These are phyloP conservation scores for Chelon auratus DNA, from an alignment of 2,797 vertebrate genomes.

Conservation along the genomic window DNA sequence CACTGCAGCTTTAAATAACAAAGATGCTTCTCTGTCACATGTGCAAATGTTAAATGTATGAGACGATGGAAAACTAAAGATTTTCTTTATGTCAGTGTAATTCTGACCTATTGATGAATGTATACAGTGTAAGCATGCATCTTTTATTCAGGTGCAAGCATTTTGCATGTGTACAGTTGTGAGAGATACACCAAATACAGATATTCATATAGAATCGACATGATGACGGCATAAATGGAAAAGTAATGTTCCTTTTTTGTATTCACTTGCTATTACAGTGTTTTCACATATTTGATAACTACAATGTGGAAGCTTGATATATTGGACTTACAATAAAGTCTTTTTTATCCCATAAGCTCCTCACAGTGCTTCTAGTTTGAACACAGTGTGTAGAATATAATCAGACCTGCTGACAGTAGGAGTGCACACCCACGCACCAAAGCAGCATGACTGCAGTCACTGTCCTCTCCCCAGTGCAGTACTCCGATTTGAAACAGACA, in stretches of 20 bases:
- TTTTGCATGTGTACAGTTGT: not conserved
- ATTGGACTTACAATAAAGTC: not conserved
- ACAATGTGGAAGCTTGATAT: conserved; percentile 4
- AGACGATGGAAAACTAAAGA: not conserved
- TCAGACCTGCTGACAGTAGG: conserved; percentile 6
- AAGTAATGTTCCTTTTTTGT: not conserved
- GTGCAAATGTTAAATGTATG: not conserved
- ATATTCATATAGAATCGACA: conserved; percentile 14
- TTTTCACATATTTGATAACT: conserved; percentile 12
- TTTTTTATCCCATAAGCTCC: conserved; percentile 16
- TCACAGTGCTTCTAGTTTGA: conserved; percentile 8
- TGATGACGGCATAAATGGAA: not conserved
- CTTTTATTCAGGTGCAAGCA: too few species aligned
- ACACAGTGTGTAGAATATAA: conserved; percentile 5
- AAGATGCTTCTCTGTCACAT: not conserved
- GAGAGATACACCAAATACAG: not conserved
- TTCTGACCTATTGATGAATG: not conserved
- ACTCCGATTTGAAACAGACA: not conserved
- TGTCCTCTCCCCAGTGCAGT: not conserved
- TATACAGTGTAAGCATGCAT: not conserved
- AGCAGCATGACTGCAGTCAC: not conserved
- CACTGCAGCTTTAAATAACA: not conserved
- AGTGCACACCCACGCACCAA: conserved; percentile 7
- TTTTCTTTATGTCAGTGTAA: not conserved
- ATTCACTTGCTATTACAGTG: conserved; percentile 13